Conservation (phyloP, 2,797 vertebrate species). For the Chromobotia macracanthus region DNA sequence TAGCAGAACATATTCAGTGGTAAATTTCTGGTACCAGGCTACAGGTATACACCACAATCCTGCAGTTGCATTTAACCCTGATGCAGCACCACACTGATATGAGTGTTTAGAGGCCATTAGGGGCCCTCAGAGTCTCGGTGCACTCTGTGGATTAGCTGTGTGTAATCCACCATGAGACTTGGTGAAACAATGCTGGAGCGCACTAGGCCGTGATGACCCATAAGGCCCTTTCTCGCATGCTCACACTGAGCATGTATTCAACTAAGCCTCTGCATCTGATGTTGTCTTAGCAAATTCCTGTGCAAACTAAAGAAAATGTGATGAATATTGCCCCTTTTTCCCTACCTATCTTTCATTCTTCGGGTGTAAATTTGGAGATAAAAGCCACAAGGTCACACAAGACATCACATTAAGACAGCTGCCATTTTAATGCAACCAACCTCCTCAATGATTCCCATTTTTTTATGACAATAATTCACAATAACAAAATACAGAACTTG, state of each 20-base stretch:
- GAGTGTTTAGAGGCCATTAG: background rate
- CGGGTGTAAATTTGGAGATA: constrained; percentile 12
- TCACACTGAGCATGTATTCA: constrained; percentile 27
- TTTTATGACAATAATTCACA: constrained; percentile 49
- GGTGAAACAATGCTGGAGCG: background rate
- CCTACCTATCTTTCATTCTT: constrained; percentile 20
- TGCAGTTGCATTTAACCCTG: background rate
- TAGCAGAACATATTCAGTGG: background rate
- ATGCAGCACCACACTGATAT: background rate
- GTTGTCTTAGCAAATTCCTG: constrained; percentile 53
- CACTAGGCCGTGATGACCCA: constrained; percentile 26
- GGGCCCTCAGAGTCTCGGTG: background rate
- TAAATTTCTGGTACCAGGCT: no score
- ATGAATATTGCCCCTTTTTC: constrained; percentile 20
- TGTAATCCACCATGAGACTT: background rate
- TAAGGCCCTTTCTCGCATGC: constrained; percentile 1
- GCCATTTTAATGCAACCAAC: constrained; percentile 40
- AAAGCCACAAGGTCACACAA: constrained; percentile 34
- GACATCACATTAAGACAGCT: constrained; percentile 37
- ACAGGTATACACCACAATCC: no score
- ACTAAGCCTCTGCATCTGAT: constrained; percentile 49
- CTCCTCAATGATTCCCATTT: constrained; percentile 3
- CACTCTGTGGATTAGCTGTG: background rate
- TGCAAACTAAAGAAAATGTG: constrained; percentile 24
- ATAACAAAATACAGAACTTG: constrained; percentile 47